phyloP scores from a whole-genome alignment of 2,113 vertebrate species.

The Engraulis encrasicolus region DNA sequence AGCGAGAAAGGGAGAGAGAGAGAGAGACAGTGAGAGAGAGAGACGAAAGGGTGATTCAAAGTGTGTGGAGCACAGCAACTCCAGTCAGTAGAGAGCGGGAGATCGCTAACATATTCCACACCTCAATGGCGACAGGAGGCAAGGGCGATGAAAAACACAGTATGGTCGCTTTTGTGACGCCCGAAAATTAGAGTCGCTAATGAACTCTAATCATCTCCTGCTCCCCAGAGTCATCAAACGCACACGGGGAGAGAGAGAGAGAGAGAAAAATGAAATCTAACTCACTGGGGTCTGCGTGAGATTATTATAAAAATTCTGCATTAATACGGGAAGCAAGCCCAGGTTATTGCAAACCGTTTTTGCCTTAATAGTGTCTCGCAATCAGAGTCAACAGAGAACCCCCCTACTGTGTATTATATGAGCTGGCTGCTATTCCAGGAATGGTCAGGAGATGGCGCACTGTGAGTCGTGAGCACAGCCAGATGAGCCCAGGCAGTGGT shows the following conservation, averaged over 20 bases:
- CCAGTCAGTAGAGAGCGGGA: no score
- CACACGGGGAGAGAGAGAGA: no score
- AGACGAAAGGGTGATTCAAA: not conserved
- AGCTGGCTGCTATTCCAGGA: slow-evolving; percentile 39
- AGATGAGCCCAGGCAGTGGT: not conserved
- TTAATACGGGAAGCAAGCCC: not conserved
- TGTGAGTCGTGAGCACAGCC: slow-evolving; percentile 50
- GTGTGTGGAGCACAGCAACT: no score
- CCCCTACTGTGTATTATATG: slow-evolving; percentile 32
- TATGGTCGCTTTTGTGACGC: not conserved
- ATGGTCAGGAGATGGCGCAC: slow-evolving; percentile 72
- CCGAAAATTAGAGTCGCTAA: not conserved
- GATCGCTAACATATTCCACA: not conserved
- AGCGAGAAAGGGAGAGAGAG: not conserved
- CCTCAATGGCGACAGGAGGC: not conserved
- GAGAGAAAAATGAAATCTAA: not conserved
- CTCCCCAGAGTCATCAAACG: not conserved
- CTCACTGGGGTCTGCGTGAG: not conserved
- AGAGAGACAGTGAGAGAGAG: not conserved
- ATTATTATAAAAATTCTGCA: not conserved
- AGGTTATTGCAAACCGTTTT: not conserved
- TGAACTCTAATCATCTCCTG: not conserved
- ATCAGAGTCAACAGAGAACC: not conserved
- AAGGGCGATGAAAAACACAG: not conserved
- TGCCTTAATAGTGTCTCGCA: not conserved